Evolutionary conservation across 2,113 vertebrate genomes (phyloP).

Genomic region (Chunga burmeisteri): DNA sequence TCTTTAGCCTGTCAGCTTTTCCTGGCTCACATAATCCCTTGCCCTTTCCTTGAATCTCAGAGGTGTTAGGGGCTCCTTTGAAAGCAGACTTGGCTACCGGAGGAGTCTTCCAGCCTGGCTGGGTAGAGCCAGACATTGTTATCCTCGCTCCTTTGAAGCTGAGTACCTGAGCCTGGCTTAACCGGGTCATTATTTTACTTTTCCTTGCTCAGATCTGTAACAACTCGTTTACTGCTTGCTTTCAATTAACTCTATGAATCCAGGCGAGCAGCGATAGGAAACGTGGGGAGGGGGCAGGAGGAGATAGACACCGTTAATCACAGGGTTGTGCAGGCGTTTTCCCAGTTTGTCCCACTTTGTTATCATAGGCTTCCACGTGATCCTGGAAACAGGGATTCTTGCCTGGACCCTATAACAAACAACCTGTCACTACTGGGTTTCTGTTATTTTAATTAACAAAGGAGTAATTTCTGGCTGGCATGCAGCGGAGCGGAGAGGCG

Average conservation of each 20-base stretch:
- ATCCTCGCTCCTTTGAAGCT: slow-evolving; percentile 25
- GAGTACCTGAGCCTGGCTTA: slow-evolving; percentile 14
- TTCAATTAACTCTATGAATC: background rate
- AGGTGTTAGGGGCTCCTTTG: background rate
- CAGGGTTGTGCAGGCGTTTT: background rate
- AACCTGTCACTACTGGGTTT: background rate
- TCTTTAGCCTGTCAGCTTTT: background rate
- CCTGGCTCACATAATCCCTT: background rate
- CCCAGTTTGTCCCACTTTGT: background rate
- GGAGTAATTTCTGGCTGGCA: background rate
- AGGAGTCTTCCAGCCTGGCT: background rate
- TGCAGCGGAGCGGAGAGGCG: rapidly evolving
- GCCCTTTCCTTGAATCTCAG: background rate
- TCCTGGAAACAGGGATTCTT: background rate
- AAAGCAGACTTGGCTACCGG: background rate
- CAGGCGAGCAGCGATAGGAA: background rate
- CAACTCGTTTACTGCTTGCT: background rate
- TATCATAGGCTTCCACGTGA: background rate
- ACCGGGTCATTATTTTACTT: background rate
- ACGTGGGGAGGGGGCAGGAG: background rate
- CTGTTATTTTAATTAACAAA: slow-evolving; percentile 28
- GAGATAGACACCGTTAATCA: background rate
- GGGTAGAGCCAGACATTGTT: background rate
- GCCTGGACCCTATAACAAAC: background rate
- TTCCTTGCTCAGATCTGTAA: background rate